These are phyloP conservation scores for Hypercompe scribonia DNA, from an alignment of 2,888 invertebrate species.

Conservation along the genomic window DNA sequence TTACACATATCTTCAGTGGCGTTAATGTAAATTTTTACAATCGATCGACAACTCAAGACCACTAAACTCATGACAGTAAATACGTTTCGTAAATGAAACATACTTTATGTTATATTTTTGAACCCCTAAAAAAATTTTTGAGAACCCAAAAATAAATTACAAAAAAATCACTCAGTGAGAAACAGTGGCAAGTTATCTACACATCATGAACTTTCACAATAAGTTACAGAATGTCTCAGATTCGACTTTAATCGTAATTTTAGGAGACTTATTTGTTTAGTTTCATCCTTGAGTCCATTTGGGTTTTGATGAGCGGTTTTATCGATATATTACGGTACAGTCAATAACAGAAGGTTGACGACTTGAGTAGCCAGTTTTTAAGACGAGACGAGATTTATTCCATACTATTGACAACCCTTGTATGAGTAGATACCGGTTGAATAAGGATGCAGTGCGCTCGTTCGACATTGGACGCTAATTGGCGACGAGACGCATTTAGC, in stretches of 20 bases:
- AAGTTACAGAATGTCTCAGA: not conserved
- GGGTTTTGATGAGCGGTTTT: not conserved
- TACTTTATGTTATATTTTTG: no score
- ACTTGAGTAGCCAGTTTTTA: not conserved
- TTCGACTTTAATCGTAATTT: not conserved
- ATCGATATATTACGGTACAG: not conserved
- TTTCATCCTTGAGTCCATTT: not conserved
- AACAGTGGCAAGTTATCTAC: not conserved
- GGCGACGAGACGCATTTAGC: constrained; percentile 50
- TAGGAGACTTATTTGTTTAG: not conserved
- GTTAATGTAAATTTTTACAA: no score
- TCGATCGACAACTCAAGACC: no score
- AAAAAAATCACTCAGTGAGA: no score
- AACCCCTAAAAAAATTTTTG: no score
- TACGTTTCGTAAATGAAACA: no score
- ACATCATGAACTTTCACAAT: not conserved
- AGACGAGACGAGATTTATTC: not conserved
- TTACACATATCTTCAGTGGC: no score
- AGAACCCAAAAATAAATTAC: no score
- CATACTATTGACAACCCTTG: constrained; percentile 6
- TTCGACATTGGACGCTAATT: constrained; percentile 43
- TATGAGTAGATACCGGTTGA: constrained; percentile 10
- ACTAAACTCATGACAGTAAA: no score
- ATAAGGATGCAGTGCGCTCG: constrained; percentile 34
- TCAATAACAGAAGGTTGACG: not conserved